phyloP scores from a whole-genome alignment of 2,888 invertebrate species.

The Sicus ferrugineus region DNA sequence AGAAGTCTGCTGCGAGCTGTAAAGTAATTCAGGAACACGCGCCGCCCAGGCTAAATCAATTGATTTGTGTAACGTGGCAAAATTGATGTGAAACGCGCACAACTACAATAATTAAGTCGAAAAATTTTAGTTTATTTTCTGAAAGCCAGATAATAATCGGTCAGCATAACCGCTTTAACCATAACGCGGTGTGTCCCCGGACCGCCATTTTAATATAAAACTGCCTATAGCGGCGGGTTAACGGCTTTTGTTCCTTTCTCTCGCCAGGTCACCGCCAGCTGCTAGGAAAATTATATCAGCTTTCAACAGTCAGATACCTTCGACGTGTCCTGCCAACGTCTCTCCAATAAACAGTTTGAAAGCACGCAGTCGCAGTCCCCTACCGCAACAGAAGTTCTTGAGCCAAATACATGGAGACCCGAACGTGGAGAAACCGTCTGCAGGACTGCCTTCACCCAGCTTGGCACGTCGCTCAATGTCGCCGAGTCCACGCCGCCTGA shows the following conservation, averaged over 20 bases:
- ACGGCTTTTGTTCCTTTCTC: background rate
- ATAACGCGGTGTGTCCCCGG: too few relatives aligned
- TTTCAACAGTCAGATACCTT: slow-evolving; percentile 45
- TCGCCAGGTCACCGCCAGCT: slow-evolving; percentile 62
- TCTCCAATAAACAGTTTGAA: slow-evolving; percentile 49
- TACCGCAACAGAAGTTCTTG: slow-evolving; percentile 66
- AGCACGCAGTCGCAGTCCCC: slow-evolving; percentile 67
- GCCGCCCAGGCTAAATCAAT: too few relatives aligned
- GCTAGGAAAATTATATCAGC: slow-evolving; percentile 56
- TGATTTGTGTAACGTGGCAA: too few relatives aligned
- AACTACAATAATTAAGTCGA: too few relatives aligned
- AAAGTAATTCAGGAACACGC: too few relatives aligned
- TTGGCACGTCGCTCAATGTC: slow-evolving; percentile 62
- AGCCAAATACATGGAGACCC: slow-evolving; percentile 50
- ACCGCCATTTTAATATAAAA: too few relatives aligned
- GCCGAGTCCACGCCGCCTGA: slow-evolving; percentile 61
- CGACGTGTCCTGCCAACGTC: slow-evolving; percentile 37
- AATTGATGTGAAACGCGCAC: too few relatives aligned
- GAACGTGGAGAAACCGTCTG: slow-evolving; percentile 6
- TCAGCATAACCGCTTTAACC: too few relatives aligned
- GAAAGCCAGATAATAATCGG: too few relatives aligned
- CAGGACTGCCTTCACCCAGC: slow-evolving; percentile 51
- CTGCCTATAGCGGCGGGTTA: too few relatives aligned
- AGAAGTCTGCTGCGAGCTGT: too few relatives aligned
- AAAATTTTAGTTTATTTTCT: too few relatives aligned